Evolutionary conservation across 2,888 invertebrate species (phyloP).

Genomic region (Rotaria magnacalcarata): DNA sequence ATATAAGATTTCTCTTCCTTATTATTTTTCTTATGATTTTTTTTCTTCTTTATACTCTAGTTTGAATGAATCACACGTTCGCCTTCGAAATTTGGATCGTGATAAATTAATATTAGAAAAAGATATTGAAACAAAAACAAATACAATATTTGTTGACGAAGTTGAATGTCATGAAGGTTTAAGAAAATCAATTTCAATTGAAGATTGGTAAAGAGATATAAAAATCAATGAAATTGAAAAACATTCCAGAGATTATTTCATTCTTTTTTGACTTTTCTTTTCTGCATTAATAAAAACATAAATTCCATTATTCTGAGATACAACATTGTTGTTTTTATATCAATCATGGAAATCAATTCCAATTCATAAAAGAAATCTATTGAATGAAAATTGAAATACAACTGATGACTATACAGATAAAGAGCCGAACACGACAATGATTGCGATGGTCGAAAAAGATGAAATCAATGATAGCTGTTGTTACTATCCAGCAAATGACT

Average conservation of each 20-base stretch:
- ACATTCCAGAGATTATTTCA: slow-evolving; percentile 1
- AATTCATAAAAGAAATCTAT: no score
- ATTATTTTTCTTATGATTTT: background rate
- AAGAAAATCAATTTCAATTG: slow-evolving; percentile 51
- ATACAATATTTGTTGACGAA: slow-evolving; percentile 85
- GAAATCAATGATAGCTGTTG: no score
- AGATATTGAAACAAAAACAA: slow-evolving; percentile 83
- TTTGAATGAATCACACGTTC: slow-evolving; percentile 53
- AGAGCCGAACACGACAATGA: no score
- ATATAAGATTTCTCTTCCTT: background rate
- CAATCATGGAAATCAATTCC: no score
- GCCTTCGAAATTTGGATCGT: slow-evolving; percentile 73
- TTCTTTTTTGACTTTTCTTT: background rate
- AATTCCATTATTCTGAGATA: no score
- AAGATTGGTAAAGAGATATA: slow-evolving; percentile 5
- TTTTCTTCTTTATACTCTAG: background rate
- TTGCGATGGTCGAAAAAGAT: no score
- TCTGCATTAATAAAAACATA: background rate
- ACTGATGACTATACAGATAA: no score
- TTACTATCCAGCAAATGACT: no score
- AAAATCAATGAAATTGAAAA: background rate
- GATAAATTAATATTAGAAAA: slow-evolving; percentile 83
- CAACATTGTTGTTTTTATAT: no score
- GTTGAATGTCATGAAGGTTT: slow-evolving; percentile 71
- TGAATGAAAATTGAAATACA: no score